Base-by-base conservation (phyloP, 2,888 invertebrate species). In the Villa cingulata region DNA sequence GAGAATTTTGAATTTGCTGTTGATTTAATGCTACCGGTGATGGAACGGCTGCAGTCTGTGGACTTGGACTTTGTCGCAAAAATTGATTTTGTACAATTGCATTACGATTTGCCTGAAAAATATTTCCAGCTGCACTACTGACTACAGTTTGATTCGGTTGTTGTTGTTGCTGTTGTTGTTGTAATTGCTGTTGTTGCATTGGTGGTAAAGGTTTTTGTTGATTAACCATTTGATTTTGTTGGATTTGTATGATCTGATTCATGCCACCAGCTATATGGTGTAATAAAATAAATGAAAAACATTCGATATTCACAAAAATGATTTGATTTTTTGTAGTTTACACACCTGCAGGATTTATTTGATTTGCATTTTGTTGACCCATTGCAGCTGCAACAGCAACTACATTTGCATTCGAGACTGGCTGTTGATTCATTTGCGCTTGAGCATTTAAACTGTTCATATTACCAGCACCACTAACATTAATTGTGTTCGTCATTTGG, bases 21-120 rank as follows among this genome's bases (percentile, higher is more conserved):
- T 59, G 70, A 58, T 42, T 70, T 72, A 2, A 75, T 4, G 2
- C n/a, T 29, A 81, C 83, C 1, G 78, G 79, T 41, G 82, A 81
- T 10, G 81, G 80, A 1, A 81, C 83, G 1, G 83, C 82, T 12
- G 29, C 9, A 12, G 29, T 32, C 2, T 32, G 29, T 0, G 86
- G 84, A 16, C 83, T 82, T 1, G 86, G 86, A 59, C 86, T 86
- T 62, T 86, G 87, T 1, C 83, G 72, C 55, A 87, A 72, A 68
- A 85, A 88, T 62, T 85, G 85, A 54, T 74, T 77, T 4, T 86
- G 85, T 0, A 80, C 79, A 1, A 81, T 80, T 32, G 9, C 37
- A 38, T 80, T 81, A 1, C 86, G 71, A 47, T 74, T 64, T 1
- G 66, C 70, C 3, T 64, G 61, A 56, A 75, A 76, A 51, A 74